Conservation (phyloP, 1,140 invertebrate species). For the Trypoxylus dichotomus region DNA sequence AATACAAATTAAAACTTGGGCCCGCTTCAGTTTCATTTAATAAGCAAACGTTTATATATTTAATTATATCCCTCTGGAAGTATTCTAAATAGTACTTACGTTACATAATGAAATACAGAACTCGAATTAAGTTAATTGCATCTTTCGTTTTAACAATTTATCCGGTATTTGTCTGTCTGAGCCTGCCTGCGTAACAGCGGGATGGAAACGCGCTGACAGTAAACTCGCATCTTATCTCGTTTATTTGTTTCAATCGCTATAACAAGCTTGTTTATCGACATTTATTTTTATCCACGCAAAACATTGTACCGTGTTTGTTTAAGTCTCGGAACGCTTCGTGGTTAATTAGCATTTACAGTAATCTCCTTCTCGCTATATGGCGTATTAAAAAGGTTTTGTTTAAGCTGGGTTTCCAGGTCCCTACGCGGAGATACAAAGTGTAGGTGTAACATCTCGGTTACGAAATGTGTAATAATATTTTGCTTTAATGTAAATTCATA, state of each 20-base stretch:
- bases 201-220: constrained; percentile 24
- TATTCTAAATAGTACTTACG: constrained; percentile 6
- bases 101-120: constrained; percentile 27
- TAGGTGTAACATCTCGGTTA: background rate
- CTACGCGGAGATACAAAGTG: constrained; percentile 9
- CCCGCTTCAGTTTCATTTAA: constrained; percentile 18
- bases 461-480: constrained; percentile 20
- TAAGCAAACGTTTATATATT: constrained; percentile 24
- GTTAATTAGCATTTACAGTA: constrained; percentile 27
- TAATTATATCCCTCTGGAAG: constrained; percentile 20
- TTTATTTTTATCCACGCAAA: constrained; percentile 28
- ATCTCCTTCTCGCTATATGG: constrained; percentile 14
- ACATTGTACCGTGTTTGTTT: constrained; percentile 25
- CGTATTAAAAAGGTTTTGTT: constrained; percentile 24
- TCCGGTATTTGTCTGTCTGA: constrained; percentile 11
- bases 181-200: background rate
- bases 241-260: constrained; percentile 29
- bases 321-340: constrained; percentile 15
- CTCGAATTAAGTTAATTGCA: background rate
- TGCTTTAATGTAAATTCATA: constrained; percentile 22
- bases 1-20: constrained; percentile 28
- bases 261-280: constrained; percentile 29
- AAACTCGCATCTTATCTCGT: constrained; percentile 26
- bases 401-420: background rate
- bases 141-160: constrained; percentile 23